Base-by-base conservation (phyloP, 2,113 vertebrate species). In the Cavia porcellus region DNA sequence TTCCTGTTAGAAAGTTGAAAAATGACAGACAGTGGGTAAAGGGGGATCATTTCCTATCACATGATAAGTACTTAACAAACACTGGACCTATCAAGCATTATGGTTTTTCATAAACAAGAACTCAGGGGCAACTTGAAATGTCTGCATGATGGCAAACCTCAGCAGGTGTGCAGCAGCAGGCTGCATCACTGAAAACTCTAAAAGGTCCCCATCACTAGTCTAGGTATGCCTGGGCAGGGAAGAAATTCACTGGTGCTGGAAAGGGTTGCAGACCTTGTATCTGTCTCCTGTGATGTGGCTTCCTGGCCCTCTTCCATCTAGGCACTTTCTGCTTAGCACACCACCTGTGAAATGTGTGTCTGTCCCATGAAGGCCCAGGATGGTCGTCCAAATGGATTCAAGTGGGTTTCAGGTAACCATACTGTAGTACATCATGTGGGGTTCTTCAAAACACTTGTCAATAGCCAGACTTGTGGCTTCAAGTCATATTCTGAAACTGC, bases 101-200 rank as follows among this genome's bases (percentile, higher is more conserved):
- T n/a, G 52, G 38, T 47, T 28, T 66, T 92, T 84, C 72, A 5
- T 90, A 95, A 94, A 80, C 12, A 84, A 92, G 42, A 97, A 90
- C 15, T 70, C 80, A 28, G 45, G 45, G 10, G 85, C 32, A 38
- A n/a, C 68, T 85, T 77, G 38, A 70, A 50, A 83, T 22, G 72
- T 14, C 42, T 12, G 22, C 22, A 45, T 12, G 9, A 1, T 28
- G 72, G 72, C 22, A 9, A 28, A 25, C 24, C 42, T 75, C 24
- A 12, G 42, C 72, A 28, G 5, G 24, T 11, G 1, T 45, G 72
- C 72, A 22, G 20, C 72, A 13, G 25, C 4, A 6, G 12, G 25
- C 24, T 13, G 15, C 17, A 5, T 45, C 72, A 25, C 10, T 25
- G 72, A 45, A 45, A 28, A 24, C 42, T 45, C 72, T 45, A 0